Evolutionary conservation across 2,113 vertebrate species (phyloP).

Genomic region (Gadus macrocephalus): DNA sequence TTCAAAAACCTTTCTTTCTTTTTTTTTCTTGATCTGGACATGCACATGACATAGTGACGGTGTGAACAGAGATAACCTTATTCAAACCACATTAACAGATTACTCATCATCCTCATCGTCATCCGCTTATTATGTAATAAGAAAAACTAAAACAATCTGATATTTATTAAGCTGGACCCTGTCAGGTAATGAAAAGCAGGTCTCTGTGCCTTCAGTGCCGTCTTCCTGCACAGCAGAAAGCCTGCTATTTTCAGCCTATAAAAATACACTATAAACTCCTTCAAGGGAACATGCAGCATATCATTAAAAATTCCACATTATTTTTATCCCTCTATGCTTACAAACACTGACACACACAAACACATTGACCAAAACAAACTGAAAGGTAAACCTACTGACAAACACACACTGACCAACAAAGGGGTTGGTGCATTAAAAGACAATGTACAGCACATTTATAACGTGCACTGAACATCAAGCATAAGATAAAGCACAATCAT

Average conservation of each 20-base stretch:
- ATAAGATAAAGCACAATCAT: no score
- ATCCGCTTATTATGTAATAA: background rate
- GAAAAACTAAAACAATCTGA: no score
- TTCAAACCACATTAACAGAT: background rate
- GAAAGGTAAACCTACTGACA: background rate
- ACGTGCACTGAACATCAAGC: no score
- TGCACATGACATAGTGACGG: background rate
- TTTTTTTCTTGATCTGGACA: background rate
- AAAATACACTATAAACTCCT: slow-evolving; percentile 3
- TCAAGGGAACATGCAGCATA: background rate
- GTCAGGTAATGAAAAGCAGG: background rate
- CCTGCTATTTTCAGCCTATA: slow-evolving; percentile 20
- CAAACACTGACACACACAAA: background rate
- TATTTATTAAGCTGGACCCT: no score
- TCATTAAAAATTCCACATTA: slow-evolving; percentile 2
- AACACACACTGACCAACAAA: background rate
- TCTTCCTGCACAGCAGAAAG: slow-evolving; percentile 3
- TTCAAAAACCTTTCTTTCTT: slow-evolving; percentile 1
- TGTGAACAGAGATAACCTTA: background rate
- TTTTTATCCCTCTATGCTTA: background rate
- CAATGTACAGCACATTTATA: no score
- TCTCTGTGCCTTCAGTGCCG: slow-evolving; percentile 18
- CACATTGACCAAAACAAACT: background rate
- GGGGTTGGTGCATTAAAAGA: no score
- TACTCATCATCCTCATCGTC: no score